phyloP scores from a whole-genome alignment of 2,888 invertebrate genomes.

The Magallana nippona region DNA sequence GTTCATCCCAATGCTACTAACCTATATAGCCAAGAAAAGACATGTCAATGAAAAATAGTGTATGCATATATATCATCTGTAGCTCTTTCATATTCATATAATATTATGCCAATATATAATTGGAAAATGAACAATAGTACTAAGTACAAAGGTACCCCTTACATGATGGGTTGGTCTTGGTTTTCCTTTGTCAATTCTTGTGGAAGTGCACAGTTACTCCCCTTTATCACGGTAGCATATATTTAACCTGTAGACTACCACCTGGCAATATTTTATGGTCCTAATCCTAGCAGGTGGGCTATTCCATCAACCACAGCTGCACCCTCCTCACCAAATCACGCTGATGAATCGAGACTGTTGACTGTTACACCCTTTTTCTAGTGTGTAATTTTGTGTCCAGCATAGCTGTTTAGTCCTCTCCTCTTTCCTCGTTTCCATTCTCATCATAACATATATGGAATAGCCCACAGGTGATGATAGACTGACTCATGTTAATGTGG shows the following conservation, averaged over 20 bases:
- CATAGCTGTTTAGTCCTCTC: too few species aligned
- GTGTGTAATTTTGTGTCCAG: too few species aligned
- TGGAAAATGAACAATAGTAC: neutral
- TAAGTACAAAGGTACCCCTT: neutral
- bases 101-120: neutral
- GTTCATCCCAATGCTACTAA: too few species aligned
- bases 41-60: too few species aligned
- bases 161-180: constrained; percentile 6
- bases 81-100: neutral
- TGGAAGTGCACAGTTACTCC: constrained; percentile 21
- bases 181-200: constrained; percentile 10
- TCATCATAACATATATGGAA: neutral
- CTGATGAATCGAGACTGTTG: neutral
- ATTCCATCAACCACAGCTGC: neutral
- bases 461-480: neutral
- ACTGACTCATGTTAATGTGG: neutral
- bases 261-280: neutral
- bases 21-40: too few species aligned
- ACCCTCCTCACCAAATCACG: neutral
- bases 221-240: neutral
- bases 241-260: neutral
- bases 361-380: neutral
- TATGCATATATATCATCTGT: neutral
- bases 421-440: neutral
- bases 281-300: neutral